These are phyloP conservation scores for Ptyas mucosa DNA, from an alignment of 2,113 vertebrate species.

Conservation along the genomic window DNA sequence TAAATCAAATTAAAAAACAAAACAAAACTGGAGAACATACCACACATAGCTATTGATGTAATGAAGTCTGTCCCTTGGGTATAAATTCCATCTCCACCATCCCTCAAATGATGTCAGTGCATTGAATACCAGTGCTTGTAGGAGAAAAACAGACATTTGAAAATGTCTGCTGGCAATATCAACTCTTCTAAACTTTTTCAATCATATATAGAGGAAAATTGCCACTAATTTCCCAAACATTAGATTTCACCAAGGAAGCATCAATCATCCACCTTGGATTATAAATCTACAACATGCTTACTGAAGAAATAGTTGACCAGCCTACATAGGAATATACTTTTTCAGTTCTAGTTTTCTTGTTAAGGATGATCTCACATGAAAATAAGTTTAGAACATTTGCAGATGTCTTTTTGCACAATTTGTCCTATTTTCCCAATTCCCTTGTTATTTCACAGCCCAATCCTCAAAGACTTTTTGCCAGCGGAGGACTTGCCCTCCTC, in stretches of 20 bases:
- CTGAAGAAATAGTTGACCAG: neutral
- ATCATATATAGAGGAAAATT: neutral
- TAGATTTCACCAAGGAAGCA: neutral
- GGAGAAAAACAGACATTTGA: neutral
- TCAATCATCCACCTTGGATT: neutral
- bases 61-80: neutral
- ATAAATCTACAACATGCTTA: neutral
- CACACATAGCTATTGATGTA: neutral
- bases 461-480: neutral
- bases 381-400: neutral
- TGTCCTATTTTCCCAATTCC: constrained; percentile 12
- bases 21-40: neutral
- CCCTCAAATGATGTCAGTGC: neutral
- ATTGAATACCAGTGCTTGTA: neutral
- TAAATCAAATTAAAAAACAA: too few species aligned
- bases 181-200: neutral
- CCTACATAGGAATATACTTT: neutral
- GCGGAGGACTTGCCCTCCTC: neutral
- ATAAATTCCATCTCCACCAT: neutral
- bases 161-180: neutral
- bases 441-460: constrained; percentile 6
- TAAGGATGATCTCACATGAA: neutral
- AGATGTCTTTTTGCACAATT: neutral
- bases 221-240: neutral
- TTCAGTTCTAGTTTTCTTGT: neutral